These are phyloP conservation scores for Ophion obscuratus DNA, from an alignment of 2,888 invertebrate species.

Conservation along the genomic window DNA sequence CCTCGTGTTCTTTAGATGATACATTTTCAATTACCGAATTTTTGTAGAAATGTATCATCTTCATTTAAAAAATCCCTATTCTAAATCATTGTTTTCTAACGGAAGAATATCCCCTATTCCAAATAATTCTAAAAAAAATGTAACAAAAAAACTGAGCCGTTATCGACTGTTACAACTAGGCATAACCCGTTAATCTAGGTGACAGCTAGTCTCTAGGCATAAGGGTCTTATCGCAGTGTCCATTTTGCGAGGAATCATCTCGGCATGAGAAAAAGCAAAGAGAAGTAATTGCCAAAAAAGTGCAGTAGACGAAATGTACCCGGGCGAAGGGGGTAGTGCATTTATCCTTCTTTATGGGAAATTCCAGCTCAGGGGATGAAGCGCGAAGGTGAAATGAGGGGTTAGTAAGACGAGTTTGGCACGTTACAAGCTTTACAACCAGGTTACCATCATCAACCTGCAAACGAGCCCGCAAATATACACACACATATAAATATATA, in stretches of 20 bases:
- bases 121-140: no score
- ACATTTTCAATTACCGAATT: no score
- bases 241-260: not conserved
- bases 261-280: not conserved
- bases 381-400: conserved; percentile 33
- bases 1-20: no score
- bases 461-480: conserved; percentile 34
- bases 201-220: not conserved
- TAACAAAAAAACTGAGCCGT: no score
- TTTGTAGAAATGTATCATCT: no score
- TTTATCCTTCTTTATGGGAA: conserved; percentile 14
- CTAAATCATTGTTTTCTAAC: no score
- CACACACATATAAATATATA: conserved; percentile 9
- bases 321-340: not conserved
- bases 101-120: no score
- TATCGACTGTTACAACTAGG: no score
- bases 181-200: not conserved
- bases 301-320: not conserved
- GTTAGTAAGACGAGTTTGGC: conserved; percentile 61
- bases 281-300: not conserved
- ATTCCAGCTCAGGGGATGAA: conserved; percentile 21
- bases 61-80: no score
- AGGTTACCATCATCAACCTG: conserved; percentile 36
- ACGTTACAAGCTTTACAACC: conserved; percentile 40
- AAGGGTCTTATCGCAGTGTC: not conserved